Conservation (phyloP, 1,140 invertebrate genomes). For the Hycleus phaleratus region DNA sequence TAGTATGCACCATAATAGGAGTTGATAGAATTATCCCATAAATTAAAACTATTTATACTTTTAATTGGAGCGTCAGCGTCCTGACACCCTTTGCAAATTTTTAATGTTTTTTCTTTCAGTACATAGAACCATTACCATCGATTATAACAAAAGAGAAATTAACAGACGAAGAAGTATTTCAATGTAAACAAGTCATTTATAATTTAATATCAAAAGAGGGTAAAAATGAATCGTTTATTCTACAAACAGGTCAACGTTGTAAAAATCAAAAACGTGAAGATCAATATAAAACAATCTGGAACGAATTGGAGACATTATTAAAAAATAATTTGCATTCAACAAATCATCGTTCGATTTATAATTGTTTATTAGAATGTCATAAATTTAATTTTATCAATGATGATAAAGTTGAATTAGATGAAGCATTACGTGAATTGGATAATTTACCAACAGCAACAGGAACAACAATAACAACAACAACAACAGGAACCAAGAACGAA, state of each 20-base stretch:
- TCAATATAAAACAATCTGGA: constrained; percentile 84
- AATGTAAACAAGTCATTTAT: constrained; percentile 83
- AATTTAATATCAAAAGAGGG: constrained; percentile 74
- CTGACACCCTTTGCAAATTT: no score
- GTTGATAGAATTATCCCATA: no score
- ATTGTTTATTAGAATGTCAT: constrained; percentile 76
- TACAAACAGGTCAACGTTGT: constrained; percentile 50
- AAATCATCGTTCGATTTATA: constrained; percentile 69
- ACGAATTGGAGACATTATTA: constrained; percentile 78
- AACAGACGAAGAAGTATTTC: constrained; percentile 74
- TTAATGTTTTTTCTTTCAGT: constrained; percentile 45
- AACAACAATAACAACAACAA: constrained; percentile 24
- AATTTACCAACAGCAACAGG: constrained; percentile 18
- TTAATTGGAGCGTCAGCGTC: no score
- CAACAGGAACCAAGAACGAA: constrained; percentile 18
- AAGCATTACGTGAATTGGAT: constrained; percentile 31
- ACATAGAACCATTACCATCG: constrained; percentile 70
- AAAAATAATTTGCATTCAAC: constrained; percentile 60
- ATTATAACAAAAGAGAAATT: constrained; percentile 77
- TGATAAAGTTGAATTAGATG: constrained; percentile 51
- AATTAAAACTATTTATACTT: no score
- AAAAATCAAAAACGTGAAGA: constrained; percentile 67
- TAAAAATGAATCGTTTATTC: constrained; percentile 71
- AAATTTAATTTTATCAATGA: constrained; percentile 44
- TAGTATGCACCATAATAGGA: no score